phyloP scores from a whole-genome alignment of 2,113 vertebrate species.

The Gymnocephalus cernua region DNA sequence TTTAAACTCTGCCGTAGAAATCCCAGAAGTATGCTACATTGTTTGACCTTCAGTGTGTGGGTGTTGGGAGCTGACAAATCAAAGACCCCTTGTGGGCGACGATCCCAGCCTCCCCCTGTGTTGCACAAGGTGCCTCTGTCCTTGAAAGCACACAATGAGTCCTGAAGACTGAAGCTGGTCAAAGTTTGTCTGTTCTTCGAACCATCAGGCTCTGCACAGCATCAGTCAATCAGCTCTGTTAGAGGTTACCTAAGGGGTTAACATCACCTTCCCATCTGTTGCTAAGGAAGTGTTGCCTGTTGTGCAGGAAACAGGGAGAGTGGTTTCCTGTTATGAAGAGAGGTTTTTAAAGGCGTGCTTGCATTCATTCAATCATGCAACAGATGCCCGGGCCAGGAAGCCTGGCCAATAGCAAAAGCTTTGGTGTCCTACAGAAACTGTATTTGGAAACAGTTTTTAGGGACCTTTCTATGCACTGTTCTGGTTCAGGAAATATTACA shows the following conservation, averaged over 20 bases:
- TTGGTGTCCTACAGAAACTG: conserved; percentile 75
- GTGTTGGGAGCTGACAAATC: conserved; percentile 75
- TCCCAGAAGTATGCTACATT: conserved; percentile 55
- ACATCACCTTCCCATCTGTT: conserved; percentile 89
- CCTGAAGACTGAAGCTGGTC: conserved; percentile 43
- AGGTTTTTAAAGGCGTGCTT: conserved; percentile 88
- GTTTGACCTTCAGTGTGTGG: conserved; percentile 79
- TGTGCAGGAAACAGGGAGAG: conserved; percentile 96
- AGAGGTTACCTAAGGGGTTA: conserved; percentile 86
- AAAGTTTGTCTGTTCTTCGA: conserved; percentile 52
- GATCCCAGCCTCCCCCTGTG: conserved; percentile 54
- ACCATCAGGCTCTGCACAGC: conserved; percentile 39
- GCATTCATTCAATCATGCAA: conserved; percentile 92
- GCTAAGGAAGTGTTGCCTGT: conserved; percentile 95
- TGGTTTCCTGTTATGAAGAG: conserved; percentile 98
- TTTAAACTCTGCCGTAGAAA: conserved; percentile 36
- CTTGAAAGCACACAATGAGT: conserved; percentile 68
- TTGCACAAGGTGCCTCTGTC: conserved; percentile 70
- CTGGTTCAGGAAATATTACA: conserved; percentile 57
- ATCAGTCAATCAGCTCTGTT: conserved; percentile 61
- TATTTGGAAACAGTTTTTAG: conserved; percentile 80
- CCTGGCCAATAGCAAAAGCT: conserved; percentile 81
- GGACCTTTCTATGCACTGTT: conserved; percentile 64
- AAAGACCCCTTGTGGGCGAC: conserved; percentile 59
- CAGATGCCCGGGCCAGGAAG: conserved; percentile 91